These are phyloP conservation scores for Melanotaenia nigrans DNA, from an alignment of 2,797 vertebrate genomes.

Conservation along the genomic window DNA sequence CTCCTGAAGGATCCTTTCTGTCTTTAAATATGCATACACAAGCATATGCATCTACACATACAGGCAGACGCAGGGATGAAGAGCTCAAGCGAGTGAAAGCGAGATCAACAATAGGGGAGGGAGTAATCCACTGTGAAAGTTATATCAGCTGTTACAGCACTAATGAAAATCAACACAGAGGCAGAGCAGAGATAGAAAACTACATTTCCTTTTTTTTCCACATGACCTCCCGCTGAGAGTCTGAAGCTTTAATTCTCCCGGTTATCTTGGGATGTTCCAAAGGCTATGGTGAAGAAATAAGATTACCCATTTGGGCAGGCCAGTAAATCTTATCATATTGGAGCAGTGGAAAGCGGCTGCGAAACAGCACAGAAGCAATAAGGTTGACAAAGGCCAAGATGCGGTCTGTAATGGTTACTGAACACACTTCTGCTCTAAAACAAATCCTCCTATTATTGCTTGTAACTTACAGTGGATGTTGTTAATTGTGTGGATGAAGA, in stretches of 20 bases:
- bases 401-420: constrained; percentile 48
- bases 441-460: constrained; percentile 53
- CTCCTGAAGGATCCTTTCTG: neutral
- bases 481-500: constrained; percentile 33
- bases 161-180: constrained; percentile 68
- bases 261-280: constrained; percentile 76
- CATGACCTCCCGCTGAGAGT: constrained; percentile 75
- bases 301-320: constrained; percentile 81
- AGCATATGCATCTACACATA: neutral
- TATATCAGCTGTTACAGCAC: constrained; percentile 60
- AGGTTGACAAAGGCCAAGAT: constrained; percentile 69
- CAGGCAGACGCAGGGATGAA: constrained; percentile 16
- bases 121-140: constrained; percentile 47
- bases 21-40: constrained; percentile 1
- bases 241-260: constrained; percentile 77
- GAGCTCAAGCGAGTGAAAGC: constrained; percentile 18
- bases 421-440: constrained; percentile 62
- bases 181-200: constrained; percentile 59
- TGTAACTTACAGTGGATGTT: constrained; percentile 44
- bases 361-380: constrained; percentile 68
- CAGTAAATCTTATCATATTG: constrained; percentile 83
- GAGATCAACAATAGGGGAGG: constrained; percentile 33
- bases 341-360: constrained; percentile 71
- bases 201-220: constrained; percentile 51
- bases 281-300: constrained; percentile 83